A percentile compares a stretch with the other conserved stretches of the same genome.
These are phyloP conservation scores for Caenorhabditis elegans DNA, from an alignment of 1,140 invertebrate species.

Conservation along the genomic window DNA sequence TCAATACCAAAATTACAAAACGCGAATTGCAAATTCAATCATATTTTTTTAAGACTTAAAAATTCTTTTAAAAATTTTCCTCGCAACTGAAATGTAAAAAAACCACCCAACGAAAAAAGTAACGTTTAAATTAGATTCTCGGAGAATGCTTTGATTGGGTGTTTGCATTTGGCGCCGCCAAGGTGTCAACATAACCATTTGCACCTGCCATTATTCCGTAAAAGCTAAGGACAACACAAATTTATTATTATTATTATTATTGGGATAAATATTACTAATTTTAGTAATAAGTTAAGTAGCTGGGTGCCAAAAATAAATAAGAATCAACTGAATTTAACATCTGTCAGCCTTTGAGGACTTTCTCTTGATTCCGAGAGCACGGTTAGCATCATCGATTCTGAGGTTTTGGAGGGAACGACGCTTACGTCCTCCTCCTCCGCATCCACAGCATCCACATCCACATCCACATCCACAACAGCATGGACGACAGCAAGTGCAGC, in stretches of 20 bases:
- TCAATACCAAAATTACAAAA: too few relatives aligned
- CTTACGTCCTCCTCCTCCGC: constrained; percentile 38
- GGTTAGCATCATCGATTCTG: constrained; percentile 25
- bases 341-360: not conserved
- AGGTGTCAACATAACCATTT: not conserved
- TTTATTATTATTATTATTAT: constrained; percentile 15
- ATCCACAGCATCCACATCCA: constrained; percentile 37
- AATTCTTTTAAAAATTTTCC: too few relatives aligned
- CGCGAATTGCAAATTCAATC: too few relatives aligned
- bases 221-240: not conserved
- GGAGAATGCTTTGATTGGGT: not conserved
- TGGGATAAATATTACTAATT: not conserved
- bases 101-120: too few relatives aligned
- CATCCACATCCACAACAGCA: constrained; percentile 29
- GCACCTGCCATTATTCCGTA: not conserved
- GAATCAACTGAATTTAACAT: not conserved
- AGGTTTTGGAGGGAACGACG: constrained; percentile 40
- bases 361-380: constrained; percentile 15
- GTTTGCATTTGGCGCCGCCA: not conserved
- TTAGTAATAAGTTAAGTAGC: not conserved
- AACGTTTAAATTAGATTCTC: too few relatives aligned
- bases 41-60: too few relatives aligned
- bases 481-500: constrained; percentile 37
- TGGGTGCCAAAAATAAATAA: not conserved
- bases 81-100: too few relatives aligned